Conservation (phyloP, 2,888 invertebrate genomes). For the Pyrgus malvae region DNA sequence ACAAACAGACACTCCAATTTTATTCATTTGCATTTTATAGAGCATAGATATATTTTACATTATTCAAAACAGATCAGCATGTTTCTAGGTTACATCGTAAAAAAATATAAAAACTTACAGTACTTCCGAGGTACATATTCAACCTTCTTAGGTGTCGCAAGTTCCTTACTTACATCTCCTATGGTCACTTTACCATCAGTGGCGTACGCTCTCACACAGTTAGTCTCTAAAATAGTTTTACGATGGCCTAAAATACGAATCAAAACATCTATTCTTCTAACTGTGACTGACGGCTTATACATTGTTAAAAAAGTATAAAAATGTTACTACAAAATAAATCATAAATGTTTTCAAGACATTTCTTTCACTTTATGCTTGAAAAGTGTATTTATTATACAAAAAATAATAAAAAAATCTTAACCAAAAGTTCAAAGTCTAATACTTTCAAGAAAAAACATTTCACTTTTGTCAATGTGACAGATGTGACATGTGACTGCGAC, state of each 20-base stretch:
- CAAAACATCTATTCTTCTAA: conserved; percentile 74
- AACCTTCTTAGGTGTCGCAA: conserved; percentile 82
- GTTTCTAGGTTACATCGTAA: not conserved
- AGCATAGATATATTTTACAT: not conserved
- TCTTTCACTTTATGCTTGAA: not conserved
- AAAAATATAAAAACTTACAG: conserved; percentile 79
- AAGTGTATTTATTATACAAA: conserved; percentile 37
- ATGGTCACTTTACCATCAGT: conserved; percentile 84
- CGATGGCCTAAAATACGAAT: conserved; percentile 71
- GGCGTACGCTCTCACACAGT: conserved; percentile 67
- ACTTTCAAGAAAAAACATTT: conserved; percentile 25
- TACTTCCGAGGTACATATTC: conserved; percentile 93
- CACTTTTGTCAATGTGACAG: conserved; percentile 37
- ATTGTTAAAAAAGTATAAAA: conserved; percentile 40
- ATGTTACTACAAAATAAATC: conserved; percentile 27
- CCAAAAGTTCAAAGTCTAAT: conserved; percentile 67
- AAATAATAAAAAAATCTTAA: conserved; percentile 32
- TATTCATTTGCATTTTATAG: too few species aligned
- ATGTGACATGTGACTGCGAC: not conserved
- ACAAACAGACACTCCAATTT: too few species aligned
- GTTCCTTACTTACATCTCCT: conserved; percentile 86
- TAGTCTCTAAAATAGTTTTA: conserved; percentile 60
- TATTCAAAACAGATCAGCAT: not conserved
- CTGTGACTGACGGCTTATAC: conserved; percentile 68
- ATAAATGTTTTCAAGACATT: not conserved